A percentile compares a stretch with the other conserved stretches of the same genome.
phyloP scores from a whole-genome alignment of 2,797 vertebrate species.

The Chaetophractus vellerosus region DNA sequence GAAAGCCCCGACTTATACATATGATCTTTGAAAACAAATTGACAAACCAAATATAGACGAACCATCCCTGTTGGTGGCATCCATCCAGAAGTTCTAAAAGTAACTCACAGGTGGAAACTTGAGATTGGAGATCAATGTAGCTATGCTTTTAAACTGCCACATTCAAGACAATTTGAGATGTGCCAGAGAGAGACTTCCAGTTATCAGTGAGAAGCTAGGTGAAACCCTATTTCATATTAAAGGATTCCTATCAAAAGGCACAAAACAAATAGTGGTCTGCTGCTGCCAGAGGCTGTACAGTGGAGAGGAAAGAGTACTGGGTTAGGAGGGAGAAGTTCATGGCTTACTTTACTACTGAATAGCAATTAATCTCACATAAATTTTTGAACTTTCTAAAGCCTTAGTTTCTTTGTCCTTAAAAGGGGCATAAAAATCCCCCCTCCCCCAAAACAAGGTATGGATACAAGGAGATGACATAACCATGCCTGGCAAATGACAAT shows the following conservation, averaged over 20 bases:
- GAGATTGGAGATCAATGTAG: constrained; percentile 70
- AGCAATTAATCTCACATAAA: not conserved
- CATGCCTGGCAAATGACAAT: not conserved
- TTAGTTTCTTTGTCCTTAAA: not conserved
- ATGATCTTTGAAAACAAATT: constrained; percentile 56
- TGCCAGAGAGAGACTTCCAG: constrained; percentile 29
- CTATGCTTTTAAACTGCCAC: constrained; percentile 74
- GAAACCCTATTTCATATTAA: constrained; percentile 40
- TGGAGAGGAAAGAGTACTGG: not conserved
- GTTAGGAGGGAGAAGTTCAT: not conserved
- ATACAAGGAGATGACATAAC: not conserved
- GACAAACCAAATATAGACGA: constrained; percentile 52
- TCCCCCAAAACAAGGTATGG: not conserved
- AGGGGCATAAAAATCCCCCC: not conserved
- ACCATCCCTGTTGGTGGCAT: constrained; percentile 51
- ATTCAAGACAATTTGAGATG: constrained; percentile 65
- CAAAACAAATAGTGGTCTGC: not conserved
- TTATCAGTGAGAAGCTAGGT: not conserved
- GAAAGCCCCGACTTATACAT: not conserved
- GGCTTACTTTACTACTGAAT: not conserved
- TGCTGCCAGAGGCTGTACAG: not conserved
- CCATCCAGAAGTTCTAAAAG: constrained; percentile 73
- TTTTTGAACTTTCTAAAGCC: not conserved
- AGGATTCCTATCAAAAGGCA: constrained; percentile 16
- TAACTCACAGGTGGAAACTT: constrained; percentile 64